phyloP scores from a whole-genome alignment of 2,888 invertebrate genomes.

The Mechanitis mazaeus region DNA sequence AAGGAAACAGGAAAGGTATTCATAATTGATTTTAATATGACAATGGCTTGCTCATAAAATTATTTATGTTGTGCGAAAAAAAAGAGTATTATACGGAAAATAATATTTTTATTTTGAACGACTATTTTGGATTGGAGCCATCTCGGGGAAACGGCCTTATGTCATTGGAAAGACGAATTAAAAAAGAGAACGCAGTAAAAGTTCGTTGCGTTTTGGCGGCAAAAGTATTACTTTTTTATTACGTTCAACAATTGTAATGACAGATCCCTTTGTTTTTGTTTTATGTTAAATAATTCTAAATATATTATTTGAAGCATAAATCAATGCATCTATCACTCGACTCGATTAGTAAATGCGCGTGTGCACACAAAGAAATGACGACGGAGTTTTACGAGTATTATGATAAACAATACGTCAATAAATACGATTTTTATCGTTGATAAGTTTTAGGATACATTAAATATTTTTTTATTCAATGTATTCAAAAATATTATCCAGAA shows the following conservation, averaged over 20 bases:
- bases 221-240: conserved; percentile 11
- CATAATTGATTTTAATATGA: no score
- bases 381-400: no score
- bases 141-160: conserved; percentile 55
- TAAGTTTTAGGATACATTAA: not conserved
- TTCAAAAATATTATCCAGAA: conserved; percentile 15
- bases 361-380: no score
- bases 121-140: conserved; percentile 49
- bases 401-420: no score
- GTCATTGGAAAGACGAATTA: conserved; percentile 54
- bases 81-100: conserved; percentile 6
- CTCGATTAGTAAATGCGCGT: no score
- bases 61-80: not conserved
- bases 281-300: not conserved
- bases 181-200: conserved; percentile 37
- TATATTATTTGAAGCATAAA: no score
- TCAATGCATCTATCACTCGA: no score
- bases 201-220: conserved; percentile 31
- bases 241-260: conserved; percentile 14
- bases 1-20: no score
- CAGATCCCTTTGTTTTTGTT: conserved; percentile 1
- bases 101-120: conserved; percentile 10
- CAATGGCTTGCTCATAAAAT: no score
- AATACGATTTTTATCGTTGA: no score
- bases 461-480: not conserved